Conservation (phyloP, 1,140 invertebrate species). For the Stegodyphus mimosarum region DNA sequence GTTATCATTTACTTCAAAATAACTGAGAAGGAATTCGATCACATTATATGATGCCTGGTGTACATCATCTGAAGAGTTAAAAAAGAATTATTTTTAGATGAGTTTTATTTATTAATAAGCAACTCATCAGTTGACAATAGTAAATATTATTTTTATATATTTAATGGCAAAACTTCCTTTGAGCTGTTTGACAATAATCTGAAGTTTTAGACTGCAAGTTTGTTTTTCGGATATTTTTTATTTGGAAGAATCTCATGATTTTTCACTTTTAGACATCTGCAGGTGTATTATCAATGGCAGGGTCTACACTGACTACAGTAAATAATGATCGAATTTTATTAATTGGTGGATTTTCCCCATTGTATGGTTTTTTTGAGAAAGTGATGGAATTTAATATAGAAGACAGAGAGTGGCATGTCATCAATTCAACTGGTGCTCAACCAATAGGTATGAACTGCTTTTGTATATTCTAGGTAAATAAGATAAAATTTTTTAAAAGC, state of each 20-base stretch:
- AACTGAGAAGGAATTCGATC: too few species aligned
- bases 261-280: conserved; percentile 25
- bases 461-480: not conserved
- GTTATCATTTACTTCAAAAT: too few species aligned
- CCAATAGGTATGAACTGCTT: conserved; percentile 73
- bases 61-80: too few species aligned
- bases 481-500: not conserved
- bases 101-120: too few species aligned
- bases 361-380: conserved; percentile 79
- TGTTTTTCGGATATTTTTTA: too few species aligned
- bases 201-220: too few species aligned
- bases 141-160: too few species aligned
- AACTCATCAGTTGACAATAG: too few species aligned
- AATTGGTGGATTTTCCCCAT: conserved; percentile 88
- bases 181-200: too few species aligned
- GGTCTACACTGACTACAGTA: conserved; percentile 86
- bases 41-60: too few species aligned
- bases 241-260: not conserved
- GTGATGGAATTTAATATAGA: conserved; percentile 86
- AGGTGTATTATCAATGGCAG: conserved; percentile 77
- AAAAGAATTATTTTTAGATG: too few species aligned
- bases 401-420: conserved; percentile 77
- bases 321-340: conserved; percentile 82
- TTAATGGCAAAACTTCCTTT: too few species aligned
- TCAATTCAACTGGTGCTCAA: conserved; percentile 77